Conservation (phyloP, 2,888 invertebrate genomes). For the Leucophenga montana region DNA sequence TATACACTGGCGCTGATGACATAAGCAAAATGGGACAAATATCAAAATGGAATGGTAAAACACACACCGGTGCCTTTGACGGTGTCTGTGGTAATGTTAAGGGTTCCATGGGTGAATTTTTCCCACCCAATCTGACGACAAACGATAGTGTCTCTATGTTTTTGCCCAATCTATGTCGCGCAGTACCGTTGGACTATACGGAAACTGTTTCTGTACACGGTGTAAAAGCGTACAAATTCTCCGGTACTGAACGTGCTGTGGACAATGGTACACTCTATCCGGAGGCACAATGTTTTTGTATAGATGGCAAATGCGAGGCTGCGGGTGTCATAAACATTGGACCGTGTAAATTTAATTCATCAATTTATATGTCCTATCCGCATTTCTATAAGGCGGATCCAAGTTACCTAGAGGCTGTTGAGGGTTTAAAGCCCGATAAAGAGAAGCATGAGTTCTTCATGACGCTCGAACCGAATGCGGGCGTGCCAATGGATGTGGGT, state of each 20-base stretch:
- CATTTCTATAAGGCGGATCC: conserved; percentile 88
- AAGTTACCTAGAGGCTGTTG: conserved; percentile 77
- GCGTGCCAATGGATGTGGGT: conserved; percentile 84
- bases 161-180: conserved; percentile 84
- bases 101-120: conserved; percentile 88
- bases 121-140: conserved; percentile 79
- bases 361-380: conserved; percentile 86
- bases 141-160: conserved; percentile 78
- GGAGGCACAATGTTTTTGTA: conserved; percentile 82
- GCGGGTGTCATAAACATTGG: conserved; percentile 83
- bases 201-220: conserved; percentile 76
- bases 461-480: conserved; percentile 83
- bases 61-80: conserved; percentile 75
- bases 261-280: conserved; percentile 79
- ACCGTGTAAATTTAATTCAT: conserved; percentile 83
- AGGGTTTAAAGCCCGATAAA: conserved; percentile 81
- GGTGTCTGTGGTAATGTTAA: conserved; percentile 77
- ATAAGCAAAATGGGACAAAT: conserved; percentile 80
- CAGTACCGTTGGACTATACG: conserved; percentile 78
- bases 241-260: conserved; percentile 78
- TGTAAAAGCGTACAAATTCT: conserved; percentile 80
- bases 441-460: conserved; percentile 84
- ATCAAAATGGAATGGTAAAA: conserved; percentile 81
- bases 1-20: conserved; percentile 80
- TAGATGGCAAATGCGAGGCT: conserved; percentile 79